Evolutionary conservation across 2,113 vertebrate genomes (phyloP).

Genomic region (Pyrgilauda ruficollis): DNA sequence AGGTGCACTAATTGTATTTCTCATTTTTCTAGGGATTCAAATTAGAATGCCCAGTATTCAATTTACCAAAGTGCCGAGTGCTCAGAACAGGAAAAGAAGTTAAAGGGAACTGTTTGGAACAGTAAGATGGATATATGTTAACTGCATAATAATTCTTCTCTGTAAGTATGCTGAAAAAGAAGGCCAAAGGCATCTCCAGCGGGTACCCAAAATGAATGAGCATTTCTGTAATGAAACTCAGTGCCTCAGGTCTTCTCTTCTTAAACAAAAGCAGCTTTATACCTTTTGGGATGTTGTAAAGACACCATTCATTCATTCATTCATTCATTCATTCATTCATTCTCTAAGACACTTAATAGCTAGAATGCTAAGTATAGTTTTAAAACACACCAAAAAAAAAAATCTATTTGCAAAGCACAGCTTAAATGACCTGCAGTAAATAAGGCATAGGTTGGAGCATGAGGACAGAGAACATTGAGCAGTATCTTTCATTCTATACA

Average conservation of each 20-base stretch:
- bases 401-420: background rate
- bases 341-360: background rate
- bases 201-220: background rate
- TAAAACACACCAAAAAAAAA: background rate
- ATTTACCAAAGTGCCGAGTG: background rate
- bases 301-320: background rate
- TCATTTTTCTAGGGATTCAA: constrained; percentile 1
- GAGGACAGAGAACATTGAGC: background rate
- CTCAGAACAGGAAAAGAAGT: background rate
- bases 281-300: background rate
- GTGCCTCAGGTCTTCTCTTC: background rate
- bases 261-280: background rate
- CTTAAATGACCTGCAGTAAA: background rate
- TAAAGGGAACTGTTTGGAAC: background rate
- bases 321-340: background rate
- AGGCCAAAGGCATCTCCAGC: constrained; percentile 3
- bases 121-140: background rate
- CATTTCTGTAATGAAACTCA: background rate
- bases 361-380: background rate
- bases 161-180: background rate
- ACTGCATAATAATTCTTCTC: background rate
- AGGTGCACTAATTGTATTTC: background rate
- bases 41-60: background rate
- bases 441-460: background rate
- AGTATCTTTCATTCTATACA: background rate